A percentile compares a stretch with the other conserved stretches of the same genome.
phyloP scores from a whole-genome alignment of 64 coral and sea anemone genomes.

The Montipora efflorescens region DNA sequence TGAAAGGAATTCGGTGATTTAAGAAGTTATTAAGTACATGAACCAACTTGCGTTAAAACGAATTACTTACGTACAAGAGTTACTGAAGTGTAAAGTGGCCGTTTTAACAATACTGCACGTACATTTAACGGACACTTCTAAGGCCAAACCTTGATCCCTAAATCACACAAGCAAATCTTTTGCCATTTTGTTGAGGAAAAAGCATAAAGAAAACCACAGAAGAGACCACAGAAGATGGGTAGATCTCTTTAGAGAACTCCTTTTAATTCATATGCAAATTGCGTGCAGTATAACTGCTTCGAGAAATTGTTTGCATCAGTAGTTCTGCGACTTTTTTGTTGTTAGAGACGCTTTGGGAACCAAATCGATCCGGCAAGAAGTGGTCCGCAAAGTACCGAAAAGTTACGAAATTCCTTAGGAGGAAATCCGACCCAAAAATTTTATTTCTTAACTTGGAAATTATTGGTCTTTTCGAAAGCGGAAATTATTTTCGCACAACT shows the following conservation, averaged over 20 bases:
- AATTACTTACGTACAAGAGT: background rate
- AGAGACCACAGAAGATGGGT: background rate
- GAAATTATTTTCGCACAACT: constrained; percentile 29
- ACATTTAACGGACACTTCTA: background rate
- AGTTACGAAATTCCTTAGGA: background rate
- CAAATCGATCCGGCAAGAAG: too few relatives aligned
- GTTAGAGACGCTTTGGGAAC: background rate
- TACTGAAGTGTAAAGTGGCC: background rate
- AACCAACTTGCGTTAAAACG: background rate
- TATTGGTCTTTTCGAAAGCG: constrained; percentile 10
- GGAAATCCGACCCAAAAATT: background rate
- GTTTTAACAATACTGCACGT: background rate
- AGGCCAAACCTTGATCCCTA: too few relatives aligned
- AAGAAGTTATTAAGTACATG: constrained; percentile 1
- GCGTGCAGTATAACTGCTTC: constrained; percentile 31
- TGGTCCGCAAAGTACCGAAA: too few relatives aligned
- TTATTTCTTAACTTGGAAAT: background rate
- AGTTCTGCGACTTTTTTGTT: constrained; percentile 43
- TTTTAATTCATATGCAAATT: constrained; percentile 45
- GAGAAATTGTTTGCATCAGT: constrained; percentile 49
- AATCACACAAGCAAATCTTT: background rate
- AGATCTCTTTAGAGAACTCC: background rate
- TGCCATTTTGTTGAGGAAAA: background rate
- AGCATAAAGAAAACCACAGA: background rate
- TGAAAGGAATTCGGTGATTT: constrained; percentile 8